A percentile compares a stretch with the other conserved stretches of the same genome.
Evolutionary conservation across 2,888 invertebrate genomes (phyloP).

Genomic region (Unio delphinus): DNA sequence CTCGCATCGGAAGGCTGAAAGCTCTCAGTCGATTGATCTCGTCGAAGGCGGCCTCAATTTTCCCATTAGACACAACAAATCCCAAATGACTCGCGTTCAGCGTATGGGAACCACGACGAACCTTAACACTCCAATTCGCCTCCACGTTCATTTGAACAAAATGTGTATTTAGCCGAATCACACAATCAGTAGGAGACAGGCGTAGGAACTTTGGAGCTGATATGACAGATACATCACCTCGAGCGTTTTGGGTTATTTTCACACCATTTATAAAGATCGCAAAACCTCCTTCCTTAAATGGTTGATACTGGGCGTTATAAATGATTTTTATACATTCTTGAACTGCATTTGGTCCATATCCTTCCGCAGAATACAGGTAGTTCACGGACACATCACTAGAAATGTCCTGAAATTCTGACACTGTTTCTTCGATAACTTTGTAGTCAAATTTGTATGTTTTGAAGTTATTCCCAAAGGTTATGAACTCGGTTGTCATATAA

Average conservation of each 20-base stretch:
- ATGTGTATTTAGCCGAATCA: conserved; percentile 66
- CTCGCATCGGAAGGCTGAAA: conserved; percentile 39
- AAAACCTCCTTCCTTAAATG: conserved; percentile 55
- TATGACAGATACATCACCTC: conserved; percentile 69
- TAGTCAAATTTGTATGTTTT: conserved; percentile 60
- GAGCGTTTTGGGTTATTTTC: conserved; percentile 65
- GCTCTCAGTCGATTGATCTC: conserved; percentile 46
- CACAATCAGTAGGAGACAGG: conserved; percentile 63
- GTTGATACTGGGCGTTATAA: conserved; percentile 64
- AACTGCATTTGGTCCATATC: conserved; percentile 61
- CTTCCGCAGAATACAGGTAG: conserved; percentile 64
- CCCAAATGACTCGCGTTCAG: conserved; percentile 51
- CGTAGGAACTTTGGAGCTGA: conserved; percentile 69
- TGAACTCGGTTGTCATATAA: conserved; percentile 54
- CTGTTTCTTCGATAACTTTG: conserved; percentile 43
- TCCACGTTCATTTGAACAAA: conserved; percentile 71
- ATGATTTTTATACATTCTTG: conserved; percentile 64
- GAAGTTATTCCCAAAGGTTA: conserved; percentile 57
- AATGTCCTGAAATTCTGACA: conserved; percentile 61
- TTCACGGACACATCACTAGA: conserved; percentile 66
- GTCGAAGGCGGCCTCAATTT: conserved; percentile 57
- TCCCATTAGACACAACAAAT: conserved; percentile 52
- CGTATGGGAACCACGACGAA: conserved; percentile 57
- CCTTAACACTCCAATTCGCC: conserved; percentile 58
- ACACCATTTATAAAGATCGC: conserved; percentile 69